phyloP scores from a whole-genome alignment of 1,140 invertebrate species.

The Cardiocondyla obscurior region DNA sequence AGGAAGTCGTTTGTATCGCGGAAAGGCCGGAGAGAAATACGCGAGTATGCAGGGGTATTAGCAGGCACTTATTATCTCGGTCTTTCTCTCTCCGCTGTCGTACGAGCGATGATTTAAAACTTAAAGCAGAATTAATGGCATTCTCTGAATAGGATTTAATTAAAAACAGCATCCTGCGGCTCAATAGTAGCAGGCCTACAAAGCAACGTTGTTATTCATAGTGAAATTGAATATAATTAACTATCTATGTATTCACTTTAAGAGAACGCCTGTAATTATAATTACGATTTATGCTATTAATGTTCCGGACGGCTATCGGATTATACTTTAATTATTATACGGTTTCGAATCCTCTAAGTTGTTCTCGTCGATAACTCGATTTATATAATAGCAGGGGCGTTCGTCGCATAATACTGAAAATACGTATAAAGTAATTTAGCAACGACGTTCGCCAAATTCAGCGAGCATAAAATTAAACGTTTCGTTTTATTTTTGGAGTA shows the following conservation, averaged over 20 bases:
- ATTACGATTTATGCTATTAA: not conserved
- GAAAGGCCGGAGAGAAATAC: slow-evolving; percentile 20
- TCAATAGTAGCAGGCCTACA: not conserved
- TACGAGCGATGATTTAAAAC: slow-evolving; percentile 28
- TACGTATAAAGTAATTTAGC: not conserved
- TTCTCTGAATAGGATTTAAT: slow-evolving; percentile 12
- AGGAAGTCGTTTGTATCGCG: slow-evolving; percentile 53
- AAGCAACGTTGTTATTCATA: slow-evolving; percentile 4
- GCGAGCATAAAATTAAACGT: not conserved
- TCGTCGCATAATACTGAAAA: not conserved
- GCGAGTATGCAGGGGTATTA: slow-evolving; percentile 17
- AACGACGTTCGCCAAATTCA: not conserved
- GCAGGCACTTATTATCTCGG: slow-evolving; percentile 13
- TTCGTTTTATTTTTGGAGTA: not conserved
- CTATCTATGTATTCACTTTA: not conserved
- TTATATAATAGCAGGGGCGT: not conserved
- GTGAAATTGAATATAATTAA: slow-evolving; percentile 9
- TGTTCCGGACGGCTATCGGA: not conserved
- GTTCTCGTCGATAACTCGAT: not conserved
- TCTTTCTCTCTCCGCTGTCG: not conserved
- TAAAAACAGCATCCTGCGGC: slow-evolving; percentile 31
- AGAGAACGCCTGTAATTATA: too few species aligned
- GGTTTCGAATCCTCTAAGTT: not conserved
- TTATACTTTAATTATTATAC: not conserved
- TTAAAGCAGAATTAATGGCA: slow-evolving; percentile 43